A percentile compares a stretch with the other conserved stretches of the same genome.
Evolutionary conservation across 2,113 vertebrate genomes (phyloP).

Genomic region (Zingel zingel): DNA sequence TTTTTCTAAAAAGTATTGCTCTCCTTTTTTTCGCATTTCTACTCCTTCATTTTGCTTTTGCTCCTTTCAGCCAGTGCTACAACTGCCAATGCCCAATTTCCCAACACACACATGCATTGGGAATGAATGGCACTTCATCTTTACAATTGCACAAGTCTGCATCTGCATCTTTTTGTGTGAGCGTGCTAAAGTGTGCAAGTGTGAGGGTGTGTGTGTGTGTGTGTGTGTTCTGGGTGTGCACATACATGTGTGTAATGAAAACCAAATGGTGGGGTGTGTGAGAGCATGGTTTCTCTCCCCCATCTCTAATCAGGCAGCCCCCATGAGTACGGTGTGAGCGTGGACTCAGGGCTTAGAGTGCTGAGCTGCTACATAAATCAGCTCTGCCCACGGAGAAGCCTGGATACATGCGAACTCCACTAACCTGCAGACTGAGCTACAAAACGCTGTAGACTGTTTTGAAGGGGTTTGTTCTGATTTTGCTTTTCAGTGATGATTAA

Average conservation of each 20-base stretch:
- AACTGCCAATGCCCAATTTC: constrained; percentile 50
- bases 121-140: constrained; percentile 72
- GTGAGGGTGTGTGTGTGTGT: constrained; percentile 6
- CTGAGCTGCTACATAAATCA: constrained; percentile 84
- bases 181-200: constrained; percentile 5
- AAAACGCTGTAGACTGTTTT: neutral
- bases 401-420: constrained; percentile 67
- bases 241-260: constrained; percentile 79
- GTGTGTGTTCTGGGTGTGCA: constrained; percentile 54
- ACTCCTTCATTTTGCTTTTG: constrained; percentile 16
- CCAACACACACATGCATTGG: constrained; percentile 61
- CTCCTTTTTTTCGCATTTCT: neutral
- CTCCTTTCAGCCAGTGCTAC: constrained; percentile 15
- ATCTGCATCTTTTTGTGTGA: constrained; percentile 45
- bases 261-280: constrained; percentile 81
- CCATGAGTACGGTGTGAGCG: constrained; percentile 80
- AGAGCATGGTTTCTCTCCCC: constrained; percentile 80
- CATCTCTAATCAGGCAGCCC: constrained; percentile 86
- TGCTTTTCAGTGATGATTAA: neutral
- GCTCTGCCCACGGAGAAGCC: constrained; percentile 73
- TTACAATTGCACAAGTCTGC: constrained; percentile 72
- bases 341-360: constrained; percentile 69
- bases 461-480: neutral
- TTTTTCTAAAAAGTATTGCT: neutral
- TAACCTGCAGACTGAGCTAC: constrained; percentile 43